phyloP scores from a whole-genome alignment of 2,888 invertebrate species.

The Pyrrhosoma nymphula region DNA sequence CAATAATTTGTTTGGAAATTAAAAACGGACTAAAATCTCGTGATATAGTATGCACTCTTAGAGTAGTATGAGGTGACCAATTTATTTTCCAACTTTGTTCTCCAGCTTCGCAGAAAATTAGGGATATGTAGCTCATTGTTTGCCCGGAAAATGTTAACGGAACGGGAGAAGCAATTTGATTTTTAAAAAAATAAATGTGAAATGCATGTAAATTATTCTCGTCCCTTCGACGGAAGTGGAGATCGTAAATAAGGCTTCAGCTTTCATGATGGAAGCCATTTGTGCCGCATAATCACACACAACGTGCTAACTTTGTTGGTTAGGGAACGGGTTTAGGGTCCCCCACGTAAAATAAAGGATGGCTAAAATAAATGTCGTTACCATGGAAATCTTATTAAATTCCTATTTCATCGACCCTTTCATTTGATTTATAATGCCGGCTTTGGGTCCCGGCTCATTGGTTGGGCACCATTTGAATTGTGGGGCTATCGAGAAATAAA shows the following conservation, averaged over 20 bases:
- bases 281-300: not conserved
- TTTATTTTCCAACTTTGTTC: too few relatives aligned
- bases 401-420: not conserved
- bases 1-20: too few relatives aligned
- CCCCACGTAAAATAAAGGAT: not conserved
- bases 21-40: too few relatives aligned
- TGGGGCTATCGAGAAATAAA: not conserved
- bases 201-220: not conserved
- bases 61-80: too few relatives aligned
- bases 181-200: not conserved
- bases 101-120: too few relatives aligned
- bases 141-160: not conserved
- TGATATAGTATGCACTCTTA: too few relatives aligned
- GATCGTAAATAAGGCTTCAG: not conserved
- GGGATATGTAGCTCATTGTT: too few relatives aligned
- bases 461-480: not conserved
- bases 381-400: slow-evolving; percentile 6
- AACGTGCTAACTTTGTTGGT: not conserved
- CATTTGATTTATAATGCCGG: not conserved
- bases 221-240: not conserved
- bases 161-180: not conserved
- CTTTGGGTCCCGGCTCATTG: not conserved
- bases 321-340: not conserved
- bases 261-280: not conserved
- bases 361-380: not conserved